Evolutionary conservation across 2,797 vertebrate species (phyloP), one percentile per base, ranked within the genome.

Genomic region (Poecilia wingei): DNA sequence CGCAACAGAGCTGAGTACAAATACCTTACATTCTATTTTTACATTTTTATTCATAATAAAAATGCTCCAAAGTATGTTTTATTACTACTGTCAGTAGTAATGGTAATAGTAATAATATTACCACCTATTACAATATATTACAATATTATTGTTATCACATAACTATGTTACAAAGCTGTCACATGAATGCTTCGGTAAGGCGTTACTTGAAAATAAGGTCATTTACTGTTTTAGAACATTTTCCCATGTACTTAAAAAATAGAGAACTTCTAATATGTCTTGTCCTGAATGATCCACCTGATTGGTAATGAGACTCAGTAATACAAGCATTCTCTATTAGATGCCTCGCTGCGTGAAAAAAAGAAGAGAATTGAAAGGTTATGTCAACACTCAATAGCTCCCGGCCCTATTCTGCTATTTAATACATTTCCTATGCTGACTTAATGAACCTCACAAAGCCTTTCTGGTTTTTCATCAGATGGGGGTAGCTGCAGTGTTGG

Each of bases 371-470:
- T 79, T 82, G 85, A 95, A 94, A 95, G 94, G 94, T 94, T 95
- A 94, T 95, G 93, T 94, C 94, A 94, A 94, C 93, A 95, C 85
- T 90, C 88, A 90, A 91, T 87, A 89, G 93, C 93, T 94, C 92
- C 86, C 79, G 93, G 94, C 87, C 90, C 85, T 89, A 85, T 91
- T 97, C 96, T 97, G 96, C 96, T 97, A 96, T 97, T 98, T 98
- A 98, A 98, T 98, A 98, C 97, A 97, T 97, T 98, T 98, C 98
- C 97, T 97, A 97, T 98, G 97, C 98, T 97, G 97, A 97, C 98
- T 98, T 99, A 98, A 98, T 99, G 97, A 99, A 99, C 97, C 97
- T 97, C 97, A 97, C 97, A 97, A 98, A 98, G 97, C 97, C 97
- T 97, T 96, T 96, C 96, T 97, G 95, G 96, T 97, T 97, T 95